These are phyloP conservation scores for Xestia ashworthii DNA, from an alignment of 2,888 invertebrate genomes.

Conservation along the genomic window DNA sequence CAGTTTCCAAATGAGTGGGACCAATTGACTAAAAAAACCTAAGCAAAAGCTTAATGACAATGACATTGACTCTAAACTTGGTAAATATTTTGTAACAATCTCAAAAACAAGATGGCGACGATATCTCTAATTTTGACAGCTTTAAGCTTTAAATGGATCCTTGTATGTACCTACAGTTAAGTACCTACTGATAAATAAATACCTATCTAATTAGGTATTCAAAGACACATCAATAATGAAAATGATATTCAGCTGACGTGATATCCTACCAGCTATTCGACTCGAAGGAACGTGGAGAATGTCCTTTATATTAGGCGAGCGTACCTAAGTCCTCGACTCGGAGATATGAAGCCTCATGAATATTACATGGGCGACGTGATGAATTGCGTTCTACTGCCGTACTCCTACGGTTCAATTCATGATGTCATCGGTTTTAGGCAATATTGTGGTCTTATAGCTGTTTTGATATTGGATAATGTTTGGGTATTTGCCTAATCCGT, in stretches of 20 bases:
- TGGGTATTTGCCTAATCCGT: not conserved
- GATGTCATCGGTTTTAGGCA: slow-evolving; percentile 26
- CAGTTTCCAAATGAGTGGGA: too few relatives aligned
- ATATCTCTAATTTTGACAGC: not conserved
- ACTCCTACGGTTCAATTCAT: slow-evolving; percentile 23
- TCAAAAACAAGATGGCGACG: not conserved
- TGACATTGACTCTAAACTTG: too few relatives aligned
- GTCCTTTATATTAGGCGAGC: slow-evolving; percentile 42
- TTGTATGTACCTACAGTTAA: too few relatives aligned
- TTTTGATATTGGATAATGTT: not conserved
- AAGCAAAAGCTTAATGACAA: not conserved
- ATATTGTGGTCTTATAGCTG: not conserved
- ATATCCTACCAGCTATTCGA: slow-evolving; percentile 5
- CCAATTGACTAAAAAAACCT: not conserved
- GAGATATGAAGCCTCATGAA: slow-evolving; percentile 53
- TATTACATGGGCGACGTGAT: slow-evolving; percentile 58
- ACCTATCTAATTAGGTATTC: not conserved
- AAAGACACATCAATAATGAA: slow-evolving; percentile 11
- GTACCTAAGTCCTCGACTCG: slow-evolving; percentile 27
- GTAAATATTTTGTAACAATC: not conserved
- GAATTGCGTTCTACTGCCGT: slow-evolving; percentile 24
- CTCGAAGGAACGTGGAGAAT: slow-evolving; percentile 41
- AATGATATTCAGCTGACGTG: slow-evolving; percentile 22
- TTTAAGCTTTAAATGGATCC: too few relatives aligned
- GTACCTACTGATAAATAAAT: not conserved